Conservation (phyloP, 53 echinoderm and acorn worm genomes). For the Arbacia lixula region DNA sequence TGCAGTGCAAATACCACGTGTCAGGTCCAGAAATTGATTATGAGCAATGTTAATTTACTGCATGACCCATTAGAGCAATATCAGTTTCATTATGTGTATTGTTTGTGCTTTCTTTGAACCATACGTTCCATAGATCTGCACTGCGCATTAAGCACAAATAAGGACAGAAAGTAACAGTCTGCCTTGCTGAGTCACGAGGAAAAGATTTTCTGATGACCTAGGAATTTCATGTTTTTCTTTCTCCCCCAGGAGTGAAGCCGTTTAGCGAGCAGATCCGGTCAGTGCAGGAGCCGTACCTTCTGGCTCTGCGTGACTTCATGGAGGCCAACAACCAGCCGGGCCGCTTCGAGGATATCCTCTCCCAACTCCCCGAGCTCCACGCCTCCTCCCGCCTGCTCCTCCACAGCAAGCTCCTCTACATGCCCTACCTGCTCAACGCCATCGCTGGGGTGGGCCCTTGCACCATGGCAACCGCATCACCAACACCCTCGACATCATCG, state of each 20-base stretch:
- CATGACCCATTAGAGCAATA: too few species aligned
- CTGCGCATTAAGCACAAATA: too few species aligned
- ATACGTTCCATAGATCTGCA: too few species aligned
- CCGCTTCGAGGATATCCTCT: slow-evolving; percentile 87
- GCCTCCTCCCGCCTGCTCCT: slow-evolving; percentile 75
- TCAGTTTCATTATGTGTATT: too few species aligned
- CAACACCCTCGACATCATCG: not conserved
- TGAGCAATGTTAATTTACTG: too few species aligned
- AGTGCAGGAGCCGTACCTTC: slow-evolving; percentile 89
- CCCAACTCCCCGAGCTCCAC: slow-evolving; percentile 85
- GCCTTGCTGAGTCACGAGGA: too few species aligned
- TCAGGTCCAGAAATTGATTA: too few species aligned
- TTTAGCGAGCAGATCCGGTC: slow-evolving; percentile 68
- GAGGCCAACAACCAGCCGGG: slow-evolving; percentile 83
- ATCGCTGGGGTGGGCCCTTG: slow-evolving; percentile 74
- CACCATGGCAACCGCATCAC: not conserved
- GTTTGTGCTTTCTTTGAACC: too few species aligned
- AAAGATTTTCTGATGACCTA: too few species aligned
- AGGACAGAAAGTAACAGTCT: too few species aligned
- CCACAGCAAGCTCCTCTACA: slow-evolving; percentile 95
- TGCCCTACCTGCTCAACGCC: slow-evolving; percentile 97
- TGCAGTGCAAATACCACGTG: too few species aligned
- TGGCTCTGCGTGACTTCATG: slow-evolving; percentile 89
- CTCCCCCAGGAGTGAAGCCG: slow-evolving; percentile 47
- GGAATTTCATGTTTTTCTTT: too few species aligned